Conservation (phyloP, 2,113 vertebrate genomes). For the Sakesphorus luctuosus region DNA sequence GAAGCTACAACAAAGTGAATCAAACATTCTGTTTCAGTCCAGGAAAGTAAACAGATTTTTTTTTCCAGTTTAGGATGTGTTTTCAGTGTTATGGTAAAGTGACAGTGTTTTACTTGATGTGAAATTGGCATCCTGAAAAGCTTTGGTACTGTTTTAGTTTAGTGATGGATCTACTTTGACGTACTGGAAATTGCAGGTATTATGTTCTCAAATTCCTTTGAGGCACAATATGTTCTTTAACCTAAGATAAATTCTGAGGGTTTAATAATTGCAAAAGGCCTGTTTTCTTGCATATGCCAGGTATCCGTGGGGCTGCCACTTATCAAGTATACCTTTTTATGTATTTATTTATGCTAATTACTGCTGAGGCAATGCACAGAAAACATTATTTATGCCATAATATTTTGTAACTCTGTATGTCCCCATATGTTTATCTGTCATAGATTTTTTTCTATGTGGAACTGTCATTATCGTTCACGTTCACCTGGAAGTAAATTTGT, state of each 20-base stretch:
- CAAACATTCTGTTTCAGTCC: neutral
- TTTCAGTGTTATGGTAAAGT: neutral
- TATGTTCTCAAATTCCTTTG: slow-evolving; percentile 40
- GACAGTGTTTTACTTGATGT: neutral
- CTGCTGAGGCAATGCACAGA: neutral
- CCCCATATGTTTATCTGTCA: neutral
- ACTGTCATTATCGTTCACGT: neutral
- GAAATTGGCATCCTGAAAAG: neutral
- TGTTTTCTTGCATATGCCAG: slow-evolving; percentile 10
- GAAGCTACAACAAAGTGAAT: neutral
- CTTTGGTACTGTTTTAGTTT: neutral
- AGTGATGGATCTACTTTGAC: neutral
- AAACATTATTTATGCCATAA: neutral
- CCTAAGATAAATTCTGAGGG: slow-evolving; percentile 27
- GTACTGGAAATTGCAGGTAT: slow-evolving; percentile 2
- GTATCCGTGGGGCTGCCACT: neutral
- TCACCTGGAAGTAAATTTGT: neutral
- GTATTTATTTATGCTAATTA: neutral
- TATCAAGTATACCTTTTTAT: slow-evolving; percentile 2
- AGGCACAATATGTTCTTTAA: slow-evolving; percentile 42
- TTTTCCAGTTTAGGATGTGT: neutral
- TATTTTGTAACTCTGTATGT: neutral
- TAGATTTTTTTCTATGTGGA: neutral
- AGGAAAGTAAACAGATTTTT: neutral
- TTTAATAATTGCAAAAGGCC: slow-evolving; percentile 14